These are phyloP conservation scores for Sigmodon hispidus DNA, from an alignment of 2,113 vertebrate species.

Conservation along the genomic window DNA sequence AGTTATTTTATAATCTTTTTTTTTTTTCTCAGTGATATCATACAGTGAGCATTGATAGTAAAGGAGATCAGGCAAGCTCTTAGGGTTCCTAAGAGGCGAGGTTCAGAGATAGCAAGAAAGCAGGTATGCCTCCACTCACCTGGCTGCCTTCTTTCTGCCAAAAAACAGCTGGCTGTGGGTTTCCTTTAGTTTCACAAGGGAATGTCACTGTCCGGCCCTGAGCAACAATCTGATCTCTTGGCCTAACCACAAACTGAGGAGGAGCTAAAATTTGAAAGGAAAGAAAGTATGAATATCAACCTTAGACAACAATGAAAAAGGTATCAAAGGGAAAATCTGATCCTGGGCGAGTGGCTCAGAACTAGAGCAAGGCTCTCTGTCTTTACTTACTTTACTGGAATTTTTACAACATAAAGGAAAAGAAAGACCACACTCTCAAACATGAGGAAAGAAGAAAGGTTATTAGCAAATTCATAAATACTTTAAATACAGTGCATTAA, in stretches of 20 bases:
- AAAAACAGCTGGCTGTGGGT: conserved; percentile 98
- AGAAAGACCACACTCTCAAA: conserved; percentile 36
- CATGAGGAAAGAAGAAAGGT: not conserved
- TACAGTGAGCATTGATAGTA: not conserved
- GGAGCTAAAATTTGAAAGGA: conserved; percentile 91
- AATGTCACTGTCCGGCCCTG: conserved; percentile 97
- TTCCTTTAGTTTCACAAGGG: conserved; percentile 98
- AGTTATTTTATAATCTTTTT: not conserved
- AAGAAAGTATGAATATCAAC: conserved; percentile 72
- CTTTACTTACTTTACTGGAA: conserved; percentile 74
- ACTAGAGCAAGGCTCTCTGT: conserved; percentile 49
- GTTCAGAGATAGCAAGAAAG: conserved; percentile 18
- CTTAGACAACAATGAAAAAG: conserved; percentile 45
- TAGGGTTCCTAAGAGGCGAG: accelerated
- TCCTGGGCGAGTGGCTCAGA: conserved; percentile 55
- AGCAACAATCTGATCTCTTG: conserved; percentile 97
- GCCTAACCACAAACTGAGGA: conserved; percentile 98
- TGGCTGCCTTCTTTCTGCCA: conserved; percentile 99
- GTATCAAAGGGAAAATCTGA: conserved; percentile 64
- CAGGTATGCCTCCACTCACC: conserved; percentile 86
- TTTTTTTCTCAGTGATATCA: not conserved
- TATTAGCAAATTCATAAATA: not conserved
- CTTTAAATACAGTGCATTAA: not conserved
- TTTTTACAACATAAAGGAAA: conserved; percentile 66
- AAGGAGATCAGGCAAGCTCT: not conserved